Evolutionary conservation across 2,113 vertebrate genomes (phyloP), one percentile per base, ranked within the genome.

Genomic region (Urocolius indicus): DNA sequence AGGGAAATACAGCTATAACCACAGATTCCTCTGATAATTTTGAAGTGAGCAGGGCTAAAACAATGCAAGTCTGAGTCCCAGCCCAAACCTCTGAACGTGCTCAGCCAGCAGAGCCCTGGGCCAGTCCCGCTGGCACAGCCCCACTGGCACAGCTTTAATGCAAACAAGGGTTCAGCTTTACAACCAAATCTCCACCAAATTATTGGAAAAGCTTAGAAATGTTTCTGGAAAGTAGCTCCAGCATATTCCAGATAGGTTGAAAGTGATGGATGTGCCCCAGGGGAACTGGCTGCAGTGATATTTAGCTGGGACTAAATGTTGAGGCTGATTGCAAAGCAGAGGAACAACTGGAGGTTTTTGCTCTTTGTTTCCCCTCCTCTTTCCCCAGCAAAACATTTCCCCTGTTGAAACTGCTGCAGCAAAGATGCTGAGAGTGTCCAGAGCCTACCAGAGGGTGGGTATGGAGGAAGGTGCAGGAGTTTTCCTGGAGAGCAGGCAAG

Each of bases 381-480:
- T 66, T 45, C 78, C 59, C 62, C 36, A 58, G 75, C 54, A 65
- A 62, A 73, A 24, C 7, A 52, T 19, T 86, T 68, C 43, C 48
- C 12, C 48, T 20, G 0, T 54, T 75, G 32, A 30, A 75, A 58
- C 41, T 2, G 27, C 63, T 27, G 43, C 24, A 26, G 51, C 32
- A 69, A 49, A 46, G 14, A 15, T 0, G 5, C 4, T 29, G 71
- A 12, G 34, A 2, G 61, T 87, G 67, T 68, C n/a, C 43, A 6
- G 41, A 76, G 36, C 2, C 1, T 27, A 71, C 36, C 34, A n/a
- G 61, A 5, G 12, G 0, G 2, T 5, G 68, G 55, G 13, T 5
- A 4, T 8, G 24, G 49, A 48, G 29, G 38, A 24, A 66, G 32
- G 34, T 0, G 0, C 29, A 8, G 4, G 1, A 29, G 9, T 30